Base-by-base conservation (phyloP, 2,113 vertebrate species). In the Anarrhichthys ocellatus region DNA sequence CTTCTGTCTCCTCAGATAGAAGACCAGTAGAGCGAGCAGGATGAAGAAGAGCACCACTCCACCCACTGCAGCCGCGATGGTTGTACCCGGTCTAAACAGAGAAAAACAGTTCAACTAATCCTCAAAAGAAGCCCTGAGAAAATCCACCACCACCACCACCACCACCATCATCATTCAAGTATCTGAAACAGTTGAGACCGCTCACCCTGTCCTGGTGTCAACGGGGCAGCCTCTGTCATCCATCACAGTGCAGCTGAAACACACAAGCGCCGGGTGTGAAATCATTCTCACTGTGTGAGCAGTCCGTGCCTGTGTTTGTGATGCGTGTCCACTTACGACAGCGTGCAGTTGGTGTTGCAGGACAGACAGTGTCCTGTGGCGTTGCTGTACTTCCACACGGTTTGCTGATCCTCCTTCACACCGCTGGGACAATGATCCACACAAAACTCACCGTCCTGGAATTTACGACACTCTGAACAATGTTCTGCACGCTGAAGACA, bases 361-460 rank as follows among this genome's bases (percentile, higher is more conserved):
- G 94, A 87, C 88, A 98, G 95, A 87, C 98, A 99, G 46, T 95
- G 87, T 8, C 95, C 92, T 0, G 96, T 95, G 0, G 96, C 96
- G 0, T 99, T 97, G 0, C 95, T 94, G 85, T 96, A 98, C 86
- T 99, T 99, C 97, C 97, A 99, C 76, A 99, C 74, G 0, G 95
- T 97, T 67, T 96, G 95, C 29, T 96, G 96, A 9, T 98, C 97
- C 0, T 96, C 94, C 81, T 99, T 99, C 76, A 97, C 95, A 0
- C 97, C 97, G 0, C 96, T 98, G 70, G 98, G 98, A 90, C 98
- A 99, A 3, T 89, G 96, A n/a, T 95, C 94, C 89, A 99, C 97
- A 0, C 98, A 99, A 67, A 87, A 85, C 22, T 94, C 92, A 0
- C 85, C 94, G 0, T 99, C 97, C 93, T 96, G 97, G 87, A 94